Evolutionary conservation across 1,140 invertebrate genomes (phyloP), one percentile per base, ranked within the genome.

Genomic region (Caerostris darwini): DNA sequence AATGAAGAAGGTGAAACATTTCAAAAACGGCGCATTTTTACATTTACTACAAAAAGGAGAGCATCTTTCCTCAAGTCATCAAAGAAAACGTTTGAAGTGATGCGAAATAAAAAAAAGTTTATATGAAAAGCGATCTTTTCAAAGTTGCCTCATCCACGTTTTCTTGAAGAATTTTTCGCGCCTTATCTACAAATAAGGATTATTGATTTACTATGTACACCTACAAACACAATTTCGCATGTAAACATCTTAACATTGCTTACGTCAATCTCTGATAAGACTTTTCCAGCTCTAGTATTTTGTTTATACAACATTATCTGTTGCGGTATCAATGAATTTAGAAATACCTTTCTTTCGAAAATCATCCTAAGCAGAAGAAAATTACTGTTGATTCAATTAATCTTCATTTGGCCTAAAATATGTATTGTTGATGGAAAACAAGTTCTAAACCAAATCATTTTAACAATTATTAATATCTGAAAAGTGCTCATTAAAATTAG

Each of bases 141-240:
- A 34, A 34, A 34, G 34, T 34, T 34, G 34, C 34, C 0, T 34
- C 34, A 77, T 53, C 53, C 10, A 34, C 7, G 50, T 77, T 77
- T 50, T 50, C 53, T 77, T 71, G 14, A 67, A 17, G n/a, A 67
- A 17, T 71, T 77, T 77, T 77, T 53, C 3, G 12, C 5, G 8
- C 71, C 8, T 77, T 77, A 77, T 77, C 71, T 77, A 50, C 71
- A 77, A 77, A 77, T 77, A 77, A 12, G 50, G 71, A 77, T 77
- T 77, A 77, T 77, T 77, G 71, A 77, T 77, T 77, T 77, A 77
- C 50, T 77, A 77, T 77, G 71, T 77, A 77, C 71, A 77, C 71
- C 71, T 77, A 34, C 53, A 53, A 77, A 77, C 34, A 77, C 71
- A 77, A 50, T 77, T 77, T 77, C 34, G 34, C 71, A 34, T 77